phyloP scores from a whole-genome alignment of 1,140 invertebrate species.

The Probaryconus sp. region DNA sequence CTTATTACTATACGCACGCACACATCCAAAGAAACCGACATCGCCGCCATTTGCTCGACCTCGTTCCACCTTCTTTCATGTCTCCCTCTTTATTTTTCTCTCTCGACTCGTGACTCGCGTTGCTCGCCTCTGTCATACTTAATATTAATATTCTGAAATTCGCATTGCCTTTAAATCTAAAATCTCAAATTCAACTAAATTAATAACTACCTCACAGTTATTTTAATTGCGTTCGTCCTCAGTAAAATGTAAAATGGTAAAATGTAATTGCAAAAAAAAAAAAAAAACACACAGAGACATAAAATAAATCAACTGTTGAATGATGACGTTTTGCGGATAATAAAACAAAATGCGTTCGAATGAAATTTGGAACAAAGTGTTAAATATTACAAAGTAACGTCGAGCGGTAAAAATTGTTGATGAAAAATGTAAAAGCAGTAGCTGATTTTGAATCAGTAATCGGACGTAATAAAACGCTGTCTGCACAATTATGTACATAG shows the following conservation, averaged over 20 bases:
- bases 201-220: too few species aligned
- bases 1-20: constrained; percentile 54
- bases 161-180: too few species aligned
- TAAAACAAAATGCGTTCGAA: constrained; percentile 7
- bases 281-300: neutral
- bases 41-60: constrained; percentile 62
- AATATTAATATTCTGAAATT: constrained; percentile 38
- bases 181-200: too few species aligned
- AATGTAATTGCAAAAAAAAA: constrained; percentile 2
- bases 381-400: constrained; percentile 5
- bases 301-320: constrained; percentile 30
- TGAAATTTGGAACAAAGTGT: constrained; percentile 20
- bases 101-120: constrained; percentile 29
- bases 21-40: constrained; percentile 38
- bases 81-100: constrained; percentile 40
- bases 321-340: constrained; percentile 8
- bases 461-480: constrained; percentile 47
- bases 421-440: constrained; percentile 44
- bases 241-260: too few species aligned
- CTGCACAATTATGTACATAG: constrained; percentile 49
- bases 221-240: too few species aligned
- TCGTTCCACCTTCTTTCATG: constrained; percentile 59
- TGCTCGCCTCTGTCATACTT: too few species aligned
- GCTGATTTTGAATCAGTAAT: constrained; percentile 52
- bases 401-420: constrained; percentile 16